phyloP scores from a whole-genome alignment of 2,113 vertebrate species.

The Phainopepla nitens region DNA sequence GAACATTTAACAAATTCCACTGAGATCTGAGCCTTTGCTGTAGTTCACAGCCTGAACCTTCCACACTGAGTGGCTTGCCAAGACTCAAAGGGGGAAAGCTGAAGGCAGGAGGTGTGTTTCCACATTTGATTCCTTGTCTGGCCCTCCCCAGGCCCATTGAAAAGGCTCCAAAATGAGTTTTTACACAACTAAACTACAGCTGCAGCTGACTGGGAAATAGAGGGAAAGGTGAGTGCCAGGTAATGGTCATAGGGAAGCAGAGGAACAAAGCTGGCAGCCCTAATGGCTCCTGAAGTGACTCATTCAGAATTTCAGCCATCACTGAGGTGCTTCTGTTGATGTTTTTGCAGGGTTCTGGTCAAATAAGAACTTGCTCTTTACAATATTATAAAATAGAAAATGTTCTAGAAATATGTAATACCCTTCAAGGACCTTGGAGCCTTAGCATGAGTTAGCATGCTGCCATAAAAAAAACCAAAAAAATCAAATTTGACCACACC shows the following conservation, averaged over 20 bases:
- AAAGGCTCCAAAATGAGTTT: background rate
- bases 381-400: background rate
- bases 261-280: background rate
- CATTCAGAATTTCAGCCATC: background rate
- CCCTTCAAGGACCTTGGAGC: background rate
- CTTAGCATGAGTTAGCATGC: background rate
- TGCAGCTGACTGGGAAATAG: background rate
- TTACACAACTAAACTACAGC: background rate
- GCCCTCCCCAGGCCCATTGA: background rate
- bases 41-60: background rate
- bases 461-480: background rate
- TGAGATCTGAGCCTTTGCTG: background rate
- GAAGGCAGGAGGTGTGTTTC: background rate
- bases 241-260: background rate
- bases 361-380: background rate
- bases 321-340: background rate
- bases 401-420: background rate
- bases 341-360: background rate
- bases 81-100: background rate
- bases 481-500: background rate
- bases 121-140: background rate
- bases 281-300: background rate
- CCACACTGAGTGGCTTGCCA: background rate
- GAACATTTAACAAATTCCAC: background rate
- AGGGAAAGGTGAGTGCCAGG: background rate